Base-by-base conservation (phyloP, 2,888 invertebrate genomes). In the Pollenia labialis region DNA sequence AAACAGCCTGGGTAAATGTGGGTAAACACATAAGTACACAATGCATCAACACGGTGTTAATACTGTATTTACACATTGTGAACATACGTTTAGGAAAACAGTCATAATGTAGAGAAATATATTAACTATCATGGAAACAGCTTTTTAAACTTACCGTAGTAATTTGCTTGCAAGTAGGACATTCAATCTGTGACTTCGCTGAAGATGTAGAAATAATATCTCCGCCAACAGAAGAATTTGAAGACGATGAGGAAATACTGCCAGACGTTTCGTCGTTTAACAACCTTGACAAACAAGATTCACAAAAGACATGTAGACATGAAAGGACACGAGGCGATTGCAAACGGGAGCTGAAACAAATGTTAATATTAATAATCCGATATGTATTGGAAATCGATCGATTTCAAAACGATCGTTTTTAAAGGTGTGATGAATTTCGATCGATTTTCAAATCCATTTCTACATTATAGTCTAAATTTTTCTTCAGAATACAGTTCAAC, bases 271-370 rank as follows among this genome's bases (percentile, higher is more conserved):
- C 96, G 90, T 95, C 95, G 88, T 95, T 95, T 91, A 97, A 94
- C 91, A 96, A 94, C 92, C 97, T 97, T 92, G 97, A 96, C 91
- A 99, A 95, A 94, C 99, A 99, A 89, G 95, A 95, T 94, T 98
- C 97, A 94, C 99, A 99, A 94, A 98, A 98, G 74, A 97, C 97
- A 94, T 99, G 99, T 92, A 99, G 96, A 94, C 99, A 99, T 90
- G 97, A 96, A 91, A 99, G 95, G 88, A 99, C 96, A 89, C 98
- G 96, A 85, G 99, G 98, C 92, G 96, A 95, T 93, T 95, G 95
- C 91, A 97, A 94, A 90, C 96, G 96, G 92, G 95, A 95, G 92
- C 96, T 96, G 2, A 76, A 72, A 14, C 66, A 72, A 58, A 74
- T 14, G 16, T n/a, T 12, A 18, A 40, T 60, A 40, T 60, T 6